These are phyloP conservation scores for Emydura subglobosa DNA, from an alignment of 2,113 vertebrate species.

Conservation along the genomic window DNA sequence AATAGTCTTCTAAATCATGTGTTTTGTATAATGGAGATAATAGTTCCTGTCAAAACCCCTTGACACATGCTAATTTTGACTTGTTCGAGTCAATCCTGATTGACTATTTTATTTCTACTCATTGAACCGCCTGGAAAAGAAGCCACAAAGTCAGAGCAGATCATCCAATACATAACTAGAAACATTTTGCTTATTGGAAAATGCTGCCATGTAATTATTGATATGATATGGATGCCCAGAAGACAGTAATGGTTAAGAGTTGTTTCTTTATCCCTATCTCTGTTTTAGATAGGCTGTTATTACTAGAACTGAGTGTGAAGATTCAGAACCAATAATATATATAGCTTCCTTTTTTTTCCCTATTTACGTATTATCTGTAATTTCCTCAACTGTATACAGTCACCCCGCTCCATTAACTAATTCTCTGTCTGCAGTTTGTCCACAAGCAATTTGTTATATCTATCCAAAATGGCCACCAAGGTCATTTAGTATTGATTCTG, in stretches of 20 bases:
- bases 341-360: background rate
- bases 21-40: constrained; percentile 5
- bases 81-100: constrained; percentile 8
- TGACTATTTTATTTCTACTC: background rate
- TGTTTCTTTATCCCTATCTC: accelerated
- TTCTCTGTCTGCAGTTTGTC: background rate
- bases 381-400: background rate
- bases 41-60: constrained; percentile 51
- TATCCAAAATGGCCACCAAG: background rate
- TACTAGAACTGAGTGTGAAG: background rate
- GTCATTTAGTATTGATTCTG: background rate
- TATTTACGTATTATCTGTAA: accelerated
- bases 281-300: accelerated
- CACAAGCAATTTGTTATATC: background rate
- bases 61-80: constrained; percentile 10
- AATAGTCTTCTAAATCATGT: background rate
- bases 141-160: background rate
- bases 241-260: accelerated
- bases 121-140: background rate
- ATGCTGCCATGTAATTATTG: accelerated
- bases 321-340: accelerated
- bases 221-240: accelerated
- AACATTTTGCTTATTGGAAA: background rate
- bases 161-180: background rate
- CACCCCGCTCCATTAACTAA: background rate